Conservation (phyloP, 2,113 vertebrate species). For the Corapipo altera region DNA sequence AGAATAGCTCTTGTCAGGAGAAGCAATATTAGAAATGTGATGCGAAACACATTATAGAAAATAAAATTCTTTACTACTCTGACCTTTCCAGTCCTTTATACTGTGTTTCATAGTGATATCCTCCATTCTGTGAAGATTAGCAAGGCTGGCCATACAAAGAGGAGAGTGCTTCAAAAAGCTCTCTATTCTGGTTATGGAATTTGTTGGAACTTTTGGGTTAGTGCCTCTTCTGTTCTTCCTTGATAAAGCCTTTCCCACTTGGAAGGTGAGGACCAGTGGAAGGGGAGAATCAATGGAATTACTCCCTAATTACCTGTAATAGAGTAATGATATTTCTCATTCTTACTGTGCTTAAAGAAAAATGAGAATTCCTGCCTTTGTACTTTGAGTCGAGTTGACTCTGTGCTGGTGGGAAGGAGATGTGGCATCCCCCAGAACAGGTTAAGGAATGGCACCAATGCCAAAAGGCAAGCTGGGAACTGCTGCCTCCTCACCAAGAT, state of each 20-base stretch:
- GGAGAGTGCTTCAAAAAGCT: not conserved
- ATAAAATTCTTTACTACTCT: not conserved
- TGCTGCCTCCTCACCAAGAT: not conserved
- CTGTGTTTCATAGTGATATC: not conserved
- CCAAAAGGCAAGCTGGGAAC: not conserved
- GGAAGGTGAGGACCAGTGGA: not conserved
- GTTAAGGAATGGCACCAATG: not conserved
- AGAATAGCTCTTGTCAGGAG: not conserved
- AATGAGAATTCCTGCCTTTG: not conserved
- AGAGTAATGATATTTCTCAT: not conserved
- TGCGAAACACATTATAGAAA: not conserved
- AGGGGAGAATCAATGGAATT: not conserved
- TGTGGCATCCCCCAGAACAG: not conserved
- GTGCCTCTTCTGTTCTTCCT: not conserved
- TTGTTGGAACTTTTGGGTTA: not conserved
- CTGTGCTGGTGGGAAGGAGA: not conserved
- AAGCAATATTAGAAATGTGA: not conserved
- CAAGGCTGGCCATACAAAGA: not conserved
- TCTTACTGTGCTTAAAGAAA: not conserved
- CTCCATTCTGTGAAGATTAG: not conserved
- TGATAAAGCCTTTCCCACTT: not conserved
- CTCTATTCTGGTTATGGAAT: not conserved
- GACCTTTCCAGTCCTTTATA: not conserved
- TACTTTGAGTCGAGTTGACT: not conserved
- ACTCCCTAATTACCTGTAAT: not conserved